Evolutionary conservation across 2,797 vertebrate species (phyloP).

Genomic region (Oryzias dopingdopingensis): DNA sequence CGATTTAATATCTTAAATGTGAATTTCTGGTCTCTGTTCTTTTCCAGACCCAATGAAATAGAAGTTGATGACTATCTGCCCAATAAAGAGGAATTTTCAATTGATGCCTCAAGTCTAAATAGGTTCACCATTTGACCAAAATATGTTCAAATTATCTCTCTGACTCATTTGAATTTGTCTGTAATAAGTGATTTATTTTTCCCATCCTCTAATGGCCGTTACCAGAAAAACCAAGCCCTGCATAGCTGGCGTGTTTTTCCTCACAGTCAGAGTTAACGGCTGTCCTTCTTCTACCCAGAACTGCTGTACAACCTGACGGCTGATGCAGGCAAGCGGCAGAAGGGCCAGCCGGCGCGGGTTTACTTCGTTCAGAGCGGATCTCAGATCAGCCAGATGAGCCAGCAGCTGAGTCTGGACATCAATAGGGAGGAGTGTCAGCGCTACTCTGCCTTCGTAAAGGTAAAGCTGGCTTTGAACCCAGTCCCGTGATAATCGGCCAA

Average conservation of each 20-base stretch:
- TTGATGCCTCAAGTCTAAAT: too few relatives aligned
- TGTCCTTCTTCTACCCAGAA: slow-evolving; percentile 67
- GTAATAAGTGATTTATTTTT: slow-evolving; percentile 24
- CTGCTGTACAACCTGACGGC: slow-evolving; percentile 91
- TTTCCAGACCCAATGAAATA: too few relatives aligned
- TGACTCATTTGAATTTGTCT: slow-evolving; percentile 30
- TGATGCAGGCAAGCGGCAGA: slow-evolving; percentile 89
- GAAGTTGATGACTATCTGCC: slow-evolving; percentile 2
- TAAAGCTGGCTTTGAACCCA: slow-evolving; percentile 53
- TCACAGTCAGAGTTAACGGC: slow-evolving; percentile 13
- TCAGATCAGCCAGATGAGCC: slow-evolving; percentile 80
- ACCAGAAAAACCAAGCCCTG: slow-evolving; percentile 42
- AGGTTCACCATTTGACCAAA: slow-evolving; percentile 30
- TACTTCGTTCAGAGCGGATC: slow-evolving; percentile 88
- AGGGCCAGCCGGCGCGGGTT: slow-evolving; percentile 83
- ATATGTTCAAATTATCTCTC: slow-evolving; percentile 26
- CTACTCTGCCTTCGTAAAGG: slow-evolving; percentile 90
- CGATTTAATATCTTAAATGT: too few relatives aligned
- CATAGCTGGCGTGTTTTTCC: slow-evolving; percentile 28
- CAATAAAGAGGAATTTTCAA: slow-evolving; percentile 16
- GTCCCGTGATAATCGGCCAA: slow-evolving; percentile 42
- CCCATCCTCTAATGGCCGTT: slow-evolving; percentile 25
- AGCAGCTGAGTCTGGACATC: slow-evolving; percentile 80
- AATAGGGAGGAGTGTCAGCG: slow-evolving; percentile 82
- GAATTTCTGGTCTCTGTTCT: too few relatives aligned